phyloP scores from a whole-genome alignment of 1,140 invertebrate species.

The Cyrtorhinus lividipennis region DNA sequence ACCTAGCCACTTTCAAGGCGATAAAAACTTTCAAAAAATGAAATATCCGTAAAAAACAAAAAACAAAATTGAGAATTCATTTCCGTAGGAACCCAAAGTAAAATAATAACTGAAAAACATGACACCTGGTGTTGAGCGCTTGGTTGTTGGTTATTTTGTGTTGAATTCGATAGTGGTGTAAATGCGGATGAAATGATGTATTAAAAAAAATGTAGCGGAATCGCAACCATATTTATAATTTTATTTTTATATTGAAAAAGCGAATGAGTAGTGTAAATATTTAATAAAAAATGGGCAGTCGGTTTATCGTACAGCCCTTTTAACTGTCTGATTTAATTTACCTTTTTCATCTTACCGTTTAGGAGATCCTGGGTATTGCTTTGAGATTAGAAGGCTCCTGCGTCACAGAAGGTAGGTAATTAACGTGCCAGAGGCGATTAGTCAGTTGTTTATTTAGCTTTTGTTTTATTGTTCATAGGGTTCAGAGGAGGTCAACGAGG shows the following conservation, averaged over 20 bases:
- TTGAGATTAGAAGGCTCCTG: background rate
- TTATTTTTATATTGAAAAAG: background rate
- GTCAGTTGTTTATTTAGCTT: constrained; percentile 4
- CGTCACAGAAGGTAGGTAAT: constrained; percentile 5
- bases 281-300: background rate
- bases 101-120: too few species aligned
- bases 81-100: too few species aligned
- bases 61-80: too few species aligned
- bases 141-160: too few species aligned
- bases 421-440: background rate
- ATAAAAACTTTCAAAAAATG: too few species aligned
- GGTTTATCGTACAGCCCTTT: background rate
- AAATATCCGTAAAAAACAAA: too few species aligned
- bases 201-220: too few species aligned
- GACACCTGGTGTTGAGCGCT: too few species aligned
- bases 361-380: background rate
- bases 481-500: constrained; percentile 18
- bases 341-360: background rate
- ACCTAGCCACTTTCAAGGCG: too few species aligned
- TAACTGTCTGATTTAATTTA: constrained; percentile 6
- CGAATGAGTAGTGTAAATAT: background rate
- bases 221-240: background rate
- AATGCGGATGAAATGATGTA: too few species aligned
- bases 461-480: background rate
- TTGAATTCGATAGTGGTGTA: too few species aligned